These are phyloP conservation scores for Dendrocincla tyrannina DNA, from an alignment of 2,797 vertebrate genomes.

Conservation along the genomic window DNA sequence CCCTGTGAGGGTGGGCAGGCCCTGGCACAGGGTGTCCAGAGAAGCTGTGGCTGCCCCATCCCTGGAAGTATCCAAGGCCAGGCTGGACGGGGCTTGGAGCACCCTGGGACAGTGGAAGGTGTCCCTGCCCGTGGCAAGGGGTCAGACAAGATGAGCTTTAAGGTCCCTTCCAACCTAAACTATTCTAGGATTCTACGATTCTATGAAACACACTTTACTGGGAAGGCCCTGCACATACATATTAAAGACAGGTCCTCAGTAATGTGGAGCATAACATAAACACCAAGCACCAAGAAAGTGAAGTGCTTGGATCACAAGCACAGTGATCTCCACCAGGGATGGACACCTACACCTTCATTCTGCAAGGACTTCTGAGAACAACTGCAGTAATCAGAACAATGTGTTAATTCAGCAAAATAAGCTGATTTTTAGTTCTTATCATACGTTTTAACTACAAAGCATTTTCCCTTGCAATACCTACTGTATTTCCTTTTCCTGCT, in stretches of 20 bases:
- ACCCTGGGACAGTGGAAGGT: background rate
- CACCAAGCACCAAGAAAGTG: background rate
- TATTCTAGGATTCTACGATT: background rate
- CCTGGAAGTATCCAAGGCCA: background rate
- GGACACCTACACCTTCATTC: background rate
- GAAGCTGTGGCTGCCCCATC: background rate
- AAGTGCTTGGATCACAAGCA: background rate
- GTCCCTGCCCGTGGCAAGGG: background rate
- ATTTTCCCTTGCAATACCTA: background rate
- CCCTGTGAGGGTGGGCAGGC: background rate
- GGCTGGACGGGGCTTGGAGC: fast-evolving
- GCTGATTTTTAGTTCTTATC: background rate
- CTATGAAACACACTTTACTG: background rate
- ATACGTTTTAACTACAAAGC: background rate
- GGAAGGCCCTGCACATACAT: background rate
- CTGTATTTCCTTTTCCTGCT: background rate
- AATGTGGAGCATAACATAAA: background rate
- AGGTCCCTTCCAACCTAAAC: background rate
- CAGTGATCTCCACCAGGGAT: background rate
- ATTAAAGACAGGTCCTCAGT: background rate
- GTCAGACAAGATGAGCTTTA: background rate
- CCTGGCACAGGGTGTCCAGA: background rate
- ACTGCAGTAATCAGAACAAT: background rate
- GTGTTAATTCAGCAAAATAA: background rate
- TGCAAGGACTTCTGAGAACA: background rate